Percentiles rank a stretch among this genome's conserved stretches.
Evolutionary conservation across 2,113 vertebrate species (phyloP).

Genomic region (Struthidea cinerea): DNA sequence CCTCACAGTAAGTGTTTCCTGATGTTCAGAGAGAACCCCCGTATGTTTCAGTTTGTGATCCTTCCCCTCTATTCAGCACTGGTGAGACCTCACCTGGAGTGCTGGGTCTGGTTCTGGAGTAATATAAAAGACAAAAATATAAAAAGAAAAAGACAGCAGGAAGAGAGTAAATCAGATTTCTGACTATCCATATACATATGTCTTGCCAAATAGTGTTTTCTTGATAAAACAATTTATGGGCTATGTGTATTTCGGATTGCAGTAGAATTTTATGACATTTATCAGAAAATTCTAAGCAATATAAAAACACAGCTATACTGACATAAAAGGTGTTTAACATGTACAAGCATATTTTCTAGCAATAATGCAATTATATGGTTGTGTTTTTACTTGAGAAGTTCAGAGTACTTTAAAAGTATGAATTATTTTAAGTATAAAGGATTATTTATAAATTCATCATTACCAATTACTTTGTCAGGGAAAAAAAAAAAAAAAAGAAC

Average conservation of each 20-base stretch:
- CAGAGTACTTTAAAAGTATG: neutral
- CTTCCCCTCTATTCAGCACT: neutral
- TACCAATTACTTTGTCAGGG: neutral
- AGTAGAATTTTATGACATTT: neutral
- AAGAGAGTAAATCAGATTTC: neutral
- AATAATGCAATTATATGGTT: neutral
- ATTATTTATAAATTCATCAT: neutral
- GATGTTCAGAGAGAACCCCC: neutral
- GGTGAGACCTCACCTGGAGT: neutral
- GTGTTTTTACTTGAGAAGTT: neutral
- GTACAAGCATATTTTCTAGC: neutral
- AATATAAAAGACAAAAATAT: neutral
- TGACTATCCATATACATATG: neutral
- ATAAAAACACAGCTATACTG: neutral
- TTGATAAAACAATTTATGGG: neutral
- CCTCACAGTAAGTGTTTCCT: neutral
- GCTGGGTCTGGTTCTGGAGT: neutral
- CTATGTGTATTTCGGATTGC: neutral
- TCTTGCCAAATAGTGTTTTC: conserved; percentile 15
- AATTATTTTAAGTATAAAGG: neutral
- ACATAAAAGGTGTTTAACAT: neutral
- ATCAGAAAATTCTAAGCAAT: neutral
- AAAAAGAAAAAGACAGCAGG: neutral
- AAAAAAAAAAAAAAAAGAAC: neutral
- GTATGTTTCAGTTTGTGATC: neutral